Base-by-base conservation (phyloP, 2,888 invertebrate genomes). In the Leptinotarsa juncta region DNA sequence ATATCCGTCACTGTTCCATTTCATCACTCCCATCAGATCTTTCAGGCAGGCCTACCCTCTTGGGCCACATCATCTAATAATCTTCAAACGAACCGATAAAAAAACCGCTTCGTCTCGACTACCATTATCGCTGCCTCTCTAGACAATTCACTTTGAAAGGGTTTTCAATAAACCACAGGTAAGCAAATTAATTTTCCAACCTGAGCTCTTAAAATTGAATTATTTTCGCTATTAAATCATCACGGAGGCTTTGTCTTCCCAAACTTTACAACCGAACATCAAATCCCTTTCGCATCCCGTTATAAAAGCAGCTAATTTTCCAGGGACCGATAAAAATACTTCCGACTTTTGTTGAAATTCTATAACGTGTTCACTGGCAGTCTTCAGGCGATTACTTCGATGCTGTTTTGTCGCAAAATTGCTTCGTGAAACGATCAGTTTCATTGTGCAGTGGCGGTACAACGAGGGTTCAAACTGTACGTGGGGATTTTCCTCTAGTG, bases 391-490 rank as follows among this genome's bases (percentile, higher is more conserved):
- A 68, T 53, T 68, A 68, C 68, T 53, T 3, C 3, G 55, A 68
- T 55, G n/a, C 18, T 68, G 53, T 68, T 68, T 68, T 68, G 53
- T 68, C 14, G 32, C 42, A n/a, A 51, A 32, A 53, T 53, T 68
- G 68, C 68, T 68, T 32, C 51, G 26, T 55, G 18, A 55, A 55
- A 55, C 12, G n/a, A 16, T 16, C 23, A 57, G 4, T 57, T 57
- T 57, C 23, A 26, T 57, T 23, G 57, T 57, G 4, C 57, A 57
- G 57, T 57, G 20, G 57, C 23, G 57, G 18, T 20, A 23, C 20
- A 18, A 18, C 18, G 10, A n/a, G 0, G 53, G 53, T 16, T 18
- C 18, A 53, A 12, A 53, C 18, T 18, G 53, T 53, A 7, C 18
- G 10, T 18, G 12, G 53, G 53, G 53, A 53, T 5, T n/a, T 53